phyloP scores from a whole-genome alignment of 1,140 invertebrate genomes.

The Philopotamus ludificatus region DNA sequence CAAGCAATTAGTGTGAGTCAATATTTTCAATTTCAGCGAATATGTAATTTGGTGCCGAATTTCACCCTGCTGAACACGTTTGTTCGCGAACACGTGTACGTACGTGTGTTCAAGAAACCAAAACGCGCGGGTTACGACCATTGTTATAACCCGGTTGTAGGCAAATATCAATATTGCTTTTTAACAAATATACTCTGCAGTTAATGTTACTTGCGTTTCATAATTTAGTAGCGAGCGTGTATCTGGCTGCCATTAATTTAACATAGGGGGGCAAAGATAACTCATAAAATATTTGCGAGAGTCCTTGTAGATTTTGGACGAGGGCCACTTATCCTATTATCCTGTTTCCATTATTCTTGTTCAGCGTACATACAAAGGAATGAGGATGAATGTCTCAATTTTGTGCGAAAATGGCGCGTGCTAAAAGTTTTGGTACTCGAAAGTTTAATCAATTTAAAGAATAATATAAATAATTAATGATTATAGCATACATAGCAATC shows the following conservation, averaged over 20 bases:
- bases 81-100: no score
- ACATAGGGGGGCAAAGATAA: constrained; percentile 8
- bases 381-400: neutral
- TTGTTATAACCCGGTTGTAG: neutral
- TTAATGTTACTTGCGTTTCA: neutral
- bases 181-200: constrained; percentile 9
- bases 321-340: neutral
- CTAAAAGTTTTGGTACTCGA: no score
- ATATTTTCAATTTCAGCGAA: no score
- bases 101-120: neutral
- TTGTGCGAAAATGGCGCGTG: no score
- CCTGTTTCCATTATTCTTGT: neutral
- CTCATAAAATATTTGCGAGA: constrained; percentile 12
- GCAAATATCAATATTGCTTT: constrained; percentile 26
- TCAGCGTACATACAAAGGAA: neutral
- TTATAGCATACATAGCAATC: no score
- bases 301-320: constrained; percentile 1
- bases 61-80: neutral
- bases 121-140: neutral
- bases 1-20: no score
- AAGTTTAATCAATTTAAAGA: no score
- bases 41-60: no score
- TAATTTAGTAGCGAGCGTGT: no score
- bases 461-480: no score
- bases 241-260: constrained; percentile 10